A percentile compares a stretch with the other conserved stretches of the same genome.
Conservation (phyloP, 2,113 vertebrate species). For the Paramisgurnus dabryanus region DNA sequence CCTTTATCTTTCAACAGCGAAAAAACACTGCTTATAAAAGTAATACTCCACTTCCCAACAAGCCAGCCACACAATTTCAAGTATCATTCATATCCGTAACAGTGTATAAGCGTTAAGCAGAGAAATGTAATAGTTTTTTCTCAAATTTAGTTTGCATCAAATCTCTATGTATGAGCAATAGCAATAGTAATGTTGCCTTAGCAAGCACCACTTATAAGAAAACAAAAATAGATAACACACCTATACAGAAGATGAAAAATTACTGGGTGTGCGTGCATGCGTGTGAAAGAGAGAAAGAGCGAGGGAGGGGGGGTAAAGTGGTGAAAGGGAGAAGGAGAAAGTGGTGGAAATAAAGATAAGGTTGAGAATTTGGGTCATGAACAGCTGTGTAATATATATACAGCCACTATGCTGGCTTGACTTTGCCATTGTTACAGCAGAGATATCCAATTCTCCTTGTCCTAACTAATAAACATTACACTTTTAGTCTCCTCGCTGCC, state of each 20-base stretch:
- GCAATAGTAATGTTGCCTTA: background rate
- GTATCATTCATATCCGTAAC: too few species aligned
- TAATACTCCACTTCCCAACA: too few species aligned
- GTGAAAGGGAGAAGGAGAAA: background rate
- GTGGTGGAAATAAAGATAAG: background rate
- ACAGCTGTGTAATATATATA: constrained; percentile 16
- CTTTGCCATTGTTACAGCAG: constrained; percentile 10
- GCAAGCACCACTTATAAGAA: background rate
- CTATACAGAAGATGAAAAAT: background rate
- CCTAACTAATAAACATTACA: constrained; percentile 17
- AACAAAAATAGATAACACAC: background rate
- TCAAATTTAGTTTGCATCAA: too few species aligned
- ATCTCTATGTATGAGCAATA: background rate
- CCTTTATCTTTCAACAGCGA: too few species aligned
- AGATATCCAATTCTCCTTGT: background rate
- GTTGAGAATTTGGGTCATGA: constrained; percentile 18
- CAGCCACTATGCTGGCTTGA: background rate
- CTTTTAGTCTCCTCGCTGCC: background rate
- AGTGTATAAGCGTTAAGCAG: too few species aligned
- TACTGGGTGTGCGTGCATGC: background rate
- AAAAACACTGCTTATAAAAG: too few species aligned
- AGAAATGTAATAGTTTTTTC: too few species aligned
- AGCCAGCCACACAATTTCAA: too few species aligned
- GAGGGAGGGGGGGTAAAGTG: background rate
- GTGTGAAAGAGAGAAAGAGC: background rate